Base-by-base conservation (phyloP, 2,113 vertebrate species). In the Seriola dumerili region DNA sequence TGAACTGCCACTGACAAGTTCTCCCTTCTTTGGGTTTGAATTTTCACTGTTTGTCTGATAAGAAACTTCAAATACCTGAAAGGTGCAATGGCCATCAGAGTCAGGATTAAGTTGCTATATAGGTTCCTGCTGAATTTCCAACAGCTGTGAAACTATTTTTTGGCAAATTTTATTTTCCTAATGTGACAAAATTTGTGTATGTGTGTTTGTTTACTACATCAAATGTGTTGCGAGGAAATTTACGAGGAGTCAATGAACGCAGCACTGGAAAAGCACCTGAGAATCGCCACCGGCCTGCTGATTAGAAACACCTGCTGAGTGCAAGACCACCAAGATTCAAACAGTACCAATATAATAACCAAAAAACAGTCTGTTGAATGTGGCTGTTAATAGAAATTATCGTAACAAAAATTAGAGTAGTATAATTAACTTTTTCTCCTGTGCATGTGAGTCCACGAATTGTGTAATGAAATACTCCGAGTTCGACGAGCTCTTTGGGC, bases 251-350 rank as follows among this genome's bases (percentile, higher is more conserved):
- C 0, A 34, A 0, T 77, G 52, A 83, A 77, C 42, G 52, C 59
- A 66, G 1, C 67, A 12, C 38, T 3, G 9, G 14, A 5, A 4
- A 9, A 2, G 50, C 21, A n/a, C 50, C 50, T 54, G 50, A n/a
- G 21, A 9, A 8, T 3, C n/a, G 8, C n/a, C 52, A 1, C 12
- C 0, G 2, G 2, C 17, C 21, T 3, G 32, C 34, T 36, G 54
- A 63, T 75, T 69, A 25, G 42, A 6, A 36, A 16, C 57, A 78
- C 40, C 74, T 25, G 74, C 10, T 54, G 59, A 21, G 13, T 48
- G 46, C 46, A 48, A 6, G 4, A 6, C 12, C 14, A 14, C 3
- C 12, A 5, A 17, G 5, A 48, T 0, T 4, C 12, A 16, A 48
- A 17, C 40, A 2, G 2, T 42, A 10, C 8, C 40, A 10, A 42